Evolutionary conservation across 64 coral and sea anemone genomes (phyloP), one percentile per base, ranked within the genome.

Genomic region (Orbicella faveolata): DNA sequence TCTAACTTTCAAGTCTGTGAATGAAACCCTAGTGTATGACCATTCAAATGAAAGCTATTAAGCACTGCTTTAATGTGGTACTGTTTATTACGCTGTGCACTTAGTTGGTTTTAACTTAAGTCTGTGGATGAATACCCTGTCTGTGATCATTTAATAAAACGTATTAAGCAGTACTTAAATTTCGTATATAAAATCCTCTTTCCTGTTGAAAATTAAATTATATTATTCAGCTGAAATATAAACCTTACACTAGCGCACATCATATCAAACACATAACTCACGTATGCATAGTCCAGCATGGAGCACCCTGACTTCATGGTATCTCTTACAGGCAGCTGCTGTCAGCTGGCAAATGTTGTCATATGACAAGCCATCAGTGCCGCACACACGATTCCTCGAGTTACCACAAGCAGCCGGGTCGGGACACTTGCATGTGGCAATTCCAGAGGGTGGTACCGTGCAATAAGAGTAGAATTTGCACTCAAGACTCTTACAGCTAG

Each of bases 211-310:
- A 48, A 30, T 30, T 30, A 30, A 48, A 48, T 48, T 48, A 48
- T 6, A 48, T 48, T 48, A 48, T 48, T 48, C 44, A 48, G 44
- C 44, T 48, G 44, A 48, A 4, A 48, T 48, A 48, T 5, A 48
- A 48, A 30, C 23, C 17, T 30, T 8, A 61, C 20, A 81, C 51
- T 63, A 12, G 9, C 44, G 13, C 30, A 23, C 51, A 63, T 15
- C 26, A 25, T 61, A 62, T 44, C 7, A 44, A 41, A 36, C 19
- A 72, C 20, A 25, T 30, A 21, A 96, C 95, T 96, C 93, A 96
- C 95, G 95, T 93, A 96, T 88, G 21, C 96, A 98, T 18, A 87
- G 90, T 16, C 96, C 96, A 20, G 91, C 90, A 51, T 98, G 88
- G 4, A 88, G 75, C 61, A 93, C 90, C 21, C 86, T 88, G 2